phyloP scores from a whole-genome alignment of 2,888 invertebrate genomes.

The Endomychus coccineus region DNA sequence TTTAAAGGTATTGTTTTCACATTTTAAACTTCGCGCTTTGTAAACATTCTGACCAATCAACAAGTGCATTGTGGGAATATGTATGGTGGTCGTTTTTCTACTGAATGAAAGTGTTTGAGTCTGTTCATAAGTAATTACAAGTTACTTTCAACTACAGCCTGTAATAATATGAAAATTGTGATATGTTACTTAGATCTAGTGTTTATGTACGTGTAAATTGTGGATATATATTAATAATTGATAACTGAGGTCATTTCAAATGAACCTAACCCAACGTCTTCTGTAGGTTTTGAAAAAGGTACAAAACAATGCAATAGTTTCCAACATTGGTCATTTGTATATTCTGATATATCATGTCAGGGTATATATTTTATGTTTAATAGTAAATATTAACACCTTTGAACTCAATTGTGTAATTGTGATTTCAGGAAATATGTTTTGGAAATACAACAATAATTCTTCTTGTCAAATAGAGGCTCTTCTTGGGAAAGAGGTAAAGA shows the following conservation, averaged over 20 bases:
- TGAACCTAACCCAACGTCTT: constrained; percentile 43
- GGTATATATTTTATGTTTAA: not conserved
- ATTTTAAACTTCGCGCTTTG: constrained; percentile 30
- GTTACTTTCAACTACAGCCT: constrained; percentile 27
- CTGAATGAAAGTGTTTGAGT: constrained; percentile 28
- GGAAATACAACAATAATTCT: constrained; percentile 68
- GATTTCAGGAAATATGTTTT: constrained; percentile 60
- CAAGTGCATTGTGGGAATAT: constrained; percentile 43
- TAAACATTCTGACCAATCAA: constrained; percentile 32
- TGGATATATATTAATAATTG: constrained; percentile 29
- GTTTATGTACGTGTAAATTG: constrained; percentile 28
- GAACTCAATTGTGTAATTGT: too few species aligned
- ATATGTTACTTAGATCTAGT: constrained; percentile 35
- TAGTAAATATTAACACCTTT: not conserved
- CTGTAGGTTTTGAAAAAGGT: too few species aligned
- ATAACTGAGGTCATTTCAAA: constrained; percentile 41
- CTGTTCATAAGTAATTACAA: constrained; percentile 25
- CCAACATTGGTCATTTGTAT: too few species aligned
- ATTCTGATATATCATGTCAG: too few species aligned
- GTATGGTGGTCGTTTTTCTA: constrained; percentile 40
- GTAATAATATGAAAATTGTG: constrained; percentile 35
- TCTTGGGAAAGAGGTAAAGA: constrained; percentile 65
- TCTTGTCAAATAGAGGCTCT: constrained; percentile 70
- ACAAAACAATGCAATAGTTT: too few species aligned
- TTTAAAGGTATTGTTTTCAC: not conserved